These are phyloP conservation scores for Mesocentrotus franciscanus DNA, from an alignment of 53 echinoderm and acorn worm genomes.

Conservation along the genomic window DNA sequence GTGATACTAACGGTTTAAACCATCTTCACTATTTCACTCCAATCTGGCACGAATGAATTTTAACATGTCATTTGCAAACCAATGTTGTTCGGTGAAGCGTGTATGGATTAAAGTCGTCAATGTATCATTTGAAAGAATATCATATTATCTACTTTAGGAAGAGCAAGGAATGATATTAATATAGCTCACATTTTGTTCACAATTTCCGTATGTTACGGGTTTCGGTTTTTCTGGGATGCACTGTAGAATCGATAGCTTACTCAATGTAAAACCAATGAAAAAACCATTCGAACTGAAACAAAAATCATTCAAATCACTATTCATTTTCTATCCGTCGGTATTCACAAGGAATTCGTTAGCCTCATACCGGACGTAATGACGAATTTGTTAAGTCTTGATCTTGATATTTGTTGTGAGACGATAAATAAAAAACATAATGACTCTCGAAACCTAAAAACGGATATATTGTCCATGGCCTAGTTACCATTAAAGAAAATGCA, in stretches of 20 bases:
- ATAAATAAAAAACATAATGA: neutral
- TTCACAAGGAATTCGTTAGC: neutral
- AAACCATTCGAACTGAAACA: neutral
- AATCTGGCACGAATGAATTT: too few species aligned
- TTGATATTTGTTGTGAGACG: neutral
- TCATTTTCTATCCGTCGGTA: neutral
- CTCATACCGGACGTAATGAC: neutral
- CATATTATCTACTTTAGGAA: too few species aligned
- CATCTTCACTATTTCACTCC: too few species aligned
- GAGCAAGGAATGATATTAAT: too few species aligned
- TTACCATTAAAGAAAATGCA: neutral
- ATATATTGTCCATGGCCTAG: neutral
- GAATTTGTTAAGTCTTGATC: neutral
- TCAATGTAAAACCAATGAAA: neutral
- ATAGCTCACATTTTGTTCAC: too few species aligned
- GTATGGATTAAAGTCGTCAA: too few species aligned
- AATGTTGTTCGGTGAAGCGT: too few species aligned
- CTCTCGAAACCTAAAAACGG: neutral
- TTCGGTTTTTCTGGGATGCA: too few species aligned
- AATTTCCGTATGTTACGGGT: too few species aligned
- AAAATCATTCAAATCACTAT: neutral
- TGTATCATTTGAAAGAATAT: too few species aligned
- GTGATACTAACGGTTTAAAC: too few species aligned
- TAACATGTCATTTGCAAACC: too few species aligned
- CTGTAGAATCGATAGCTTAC: neutral